These are phyloP conservation scores for Piscicola geometra DNA, from an alignment of 2,888 invertebrate species.

Conservation along the genomic window DNA sequence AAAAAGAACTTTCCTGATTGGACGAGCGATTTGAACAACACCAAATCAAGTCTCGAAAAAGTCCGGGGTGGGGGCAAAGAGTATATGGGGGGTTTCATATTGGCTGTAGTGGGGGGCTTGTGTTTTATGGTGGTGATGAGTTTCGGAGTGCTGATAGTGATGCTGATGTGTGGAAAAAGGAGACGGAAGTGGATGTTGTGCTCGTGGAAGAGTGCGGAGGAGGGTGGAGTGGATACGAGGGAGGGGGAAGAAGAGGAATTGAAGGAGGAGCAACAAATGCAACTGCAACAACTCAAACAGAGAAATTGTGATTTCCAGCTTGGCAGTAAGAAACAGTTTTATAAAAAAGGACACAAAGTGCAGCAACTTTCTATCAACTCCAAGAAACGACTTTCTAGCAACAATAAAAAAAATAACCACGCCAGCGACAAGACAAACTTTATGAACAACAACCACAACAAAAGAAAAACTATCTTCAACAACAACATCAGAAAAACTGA, in stretches of 20 bases:
- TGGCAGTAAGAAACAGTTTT: not conserved
- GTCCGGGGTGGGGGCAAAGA: not conserved
- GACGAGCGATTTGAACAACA: not conserved
- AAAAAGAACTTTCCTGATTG: not conserved
- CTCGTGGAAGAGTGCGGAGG: not conserved
- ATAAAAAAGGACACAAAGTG: not conserved
- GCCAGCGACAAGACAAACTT: too few species aligned
- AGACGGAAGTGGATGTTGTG: not conserved
- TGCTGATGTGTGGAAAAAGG: not conserved
- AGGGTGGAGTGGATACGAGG: not conserved
- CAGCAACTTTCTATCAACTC: not conserved
- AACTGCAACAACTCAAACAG: too few species aligned
- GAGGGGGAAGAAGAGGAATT: too few species aligned
- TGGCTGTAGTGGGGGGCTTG: constrained; percentile 5
- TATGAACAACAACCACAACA: not conserved
- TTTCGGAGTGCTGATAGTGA: not conserved
- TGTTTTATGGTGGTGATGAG: constrained; percentile 8
- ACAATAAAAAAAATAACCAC: not conserved
- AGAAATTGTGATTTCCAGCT: not conserved
- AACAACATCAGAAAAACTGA: too few species aligned
- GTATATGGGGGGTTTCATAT: not conserved
- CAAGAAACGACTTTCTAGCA: not conserved
- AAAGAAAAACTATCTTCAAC: not conserved
- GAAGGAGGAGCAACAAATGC: not conserved
- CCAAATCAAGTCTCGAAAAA: not conserved